Base-by-base conservation (phyloP, 2,113 vertebrate genomes). In the Etheostoma spectabile region DNA sequence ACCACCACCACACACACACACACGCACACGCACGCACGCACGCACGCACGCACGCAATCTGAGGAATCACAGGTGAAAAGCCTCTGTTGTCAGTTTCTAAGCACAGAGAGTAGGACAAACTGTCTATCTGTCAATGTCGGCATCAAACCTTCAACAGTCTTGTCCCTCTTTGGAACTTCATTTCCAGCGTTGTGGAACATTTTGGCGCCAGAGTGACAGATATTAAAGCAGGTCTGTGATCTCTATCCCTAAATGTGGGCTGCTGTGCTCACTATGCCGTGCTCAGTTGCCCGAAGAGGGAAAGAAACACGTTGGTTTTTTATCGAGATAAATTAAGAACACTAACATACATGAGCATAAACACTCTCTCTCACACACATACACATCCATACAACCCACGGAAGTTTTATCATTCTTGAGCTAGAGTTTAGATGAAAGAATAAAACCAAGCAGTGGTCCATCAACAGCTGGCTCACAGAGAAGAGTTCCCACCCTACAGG, bases 381-480 rank as follows among this genome's bases (percentile, higher is more conserved):
- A 16, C 16, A 65, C 49, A 61, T 35, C 66, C 51, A 24, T 10
- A 63, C 22, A 63, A 55, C 22, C 38, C 8, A n/a, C n/a, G 42
- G 24, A 53, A 60, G 49, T 18, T 66, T 56, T 22, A 22, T 52
- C 52, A 52, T 64, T 71, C 6, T 79, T 42, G 65, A 76, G 83
- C 55, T 71, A 53, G 33, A 84, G 65, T n/a, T 22, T 51, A 45
- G 82, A 74, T 82, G 19, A 86, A 80, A 69, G 57, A 69, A 81
- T 77, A 68, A 24, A 64, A 85, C 42, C 14, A 5, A 64, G 70
- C 21, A 10, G 52, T n/a, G 79, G 73, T 77, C 83, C 55, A 8
- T 60, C 49, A 35, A 18, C 46, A 74, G 68, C 81, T 57, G 51
- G 46, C 63, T 79, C 46, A 77, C 59, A 69, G 7, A 30, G 56